Evolutionary conservation across 2,888 invertebrate genomes (phyloP), one percentile per base, ranked within the genome.

Genomic region (Tuta absoluta): DNA sequence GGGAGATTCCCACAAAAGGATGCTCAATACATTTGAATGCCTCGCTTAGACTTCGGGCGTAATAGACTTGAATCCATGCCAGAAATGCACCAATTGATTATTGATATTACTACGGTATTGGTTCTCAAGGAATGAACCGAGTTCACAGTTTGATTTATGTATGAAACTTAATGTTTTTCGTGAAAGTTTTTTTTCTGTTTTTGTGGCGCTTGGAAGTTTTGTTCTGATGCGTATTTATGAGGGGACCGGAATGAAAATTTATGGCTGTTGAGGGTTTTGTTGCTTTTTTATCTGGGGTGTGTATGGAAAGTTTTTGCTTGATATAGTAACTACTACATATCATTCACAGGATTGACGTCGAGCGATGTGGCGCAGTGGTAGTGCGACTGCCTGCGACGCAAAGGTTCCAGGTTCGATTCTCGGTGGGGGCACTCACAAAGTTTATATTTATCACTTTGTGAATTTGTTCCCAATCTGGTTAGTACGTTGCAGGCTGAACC

Each of bases 71-170:
- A 91, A 87, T 80, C 76, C 71, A 71, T 76, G 91, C 91, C 91
- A 91, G 89, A 86, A 89, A 90, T 89, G 86, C 87, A 84, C 82
- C 88, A 87, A 91, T 91, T 91, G 91, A 91, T 91, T 91, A 91
- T 90, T 89, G 90, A 89, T 91, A 91, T 91, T 86, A 87, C 86
- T 80, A 85, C 61, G 67, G 65, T 74, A 73, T 75, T 74, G 75
- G 72, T 74, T 76, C 73, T 72, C 73, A 72, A 71, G 72, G 70
- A 73, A 76, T 72, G 74, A 67, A 65, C 71, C 71, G 74, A 73
- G 72, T 74, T 75, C 75, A 74, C 68, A 65, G 65, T 68, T 33
- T 72, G 71, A 73, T 73, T 73, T 70, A 71, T 61, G 48, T 49
- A 23, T 59, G 28, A 45, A 23, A 63, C 66, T 60, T 65, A 51